A percentile compares a stretch with the other conserved stretches of the same genome.
These are phyloP conservation scores for Ctenoplectra terminalis DNA, from an alignment of 1,140 invertebrate genomes.

Conservation along the genomic window DNA sequence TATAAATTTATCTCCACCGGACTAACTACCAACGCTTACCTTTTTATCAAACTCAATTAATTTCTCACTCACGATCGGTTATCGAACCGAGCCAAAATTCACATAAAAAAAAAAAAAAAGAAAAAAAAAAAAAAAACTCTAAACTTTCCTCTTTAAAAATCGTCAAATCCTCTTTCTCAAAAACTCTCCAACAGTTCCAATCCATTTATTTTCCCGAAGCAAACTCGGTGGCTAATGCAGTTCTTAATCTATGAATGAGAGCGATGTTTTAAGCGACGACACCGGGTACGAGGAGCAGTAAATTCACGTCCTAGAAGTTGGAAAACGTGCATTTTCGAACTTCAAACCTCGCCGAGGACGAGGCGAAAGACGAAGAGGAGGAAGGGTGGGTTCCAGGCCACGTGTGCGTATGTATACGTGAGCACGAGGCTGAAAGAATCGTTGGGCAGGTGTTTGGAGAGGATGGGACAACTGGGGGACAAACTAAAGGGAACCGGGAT, in stretches of 20 bases:
- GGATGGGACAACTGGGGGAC: neutral
- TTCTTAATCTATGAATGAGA: slow-evolving; percentile 42
- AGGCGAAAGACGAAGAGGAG: neutral
- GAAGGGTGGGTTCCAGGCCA: slow-evolving; percentile 6
- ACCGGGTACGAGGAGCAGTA: slow-evolving; percentile 51
- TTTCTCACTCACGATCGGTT: no score
- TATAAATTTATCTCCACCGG: no score
- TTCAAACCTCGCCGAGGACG: no score
- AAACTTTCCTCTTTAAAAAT: no score
- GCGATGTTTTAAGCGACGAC: slow-evolving; percentile 53
- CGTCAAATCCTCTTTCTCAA: no score
- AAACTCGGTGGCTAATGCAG: slow-evolving; percentile 2
- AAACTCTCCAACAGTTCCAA: neutral
- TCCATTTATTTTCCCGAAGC: neutral
- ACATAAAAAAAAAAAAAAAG: no score
- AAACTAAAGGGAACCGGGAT: slow-evolving; percentile 28
- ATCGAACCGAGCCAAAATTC: no score
- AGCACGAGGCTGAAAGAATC: neutral
- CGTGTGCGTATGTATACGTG: neutral
- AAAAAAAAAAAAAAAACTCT: no score
- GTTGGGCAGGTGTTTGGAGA: neutral
- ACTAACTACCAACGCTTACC: no score
- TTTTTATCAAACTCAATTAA: no score
- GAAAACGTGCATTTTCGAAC: no score
- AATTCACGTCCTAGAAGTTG: slow-evolving; percentile 61